phyloP scores from a whole-genome alignment of 2,888 invertebrate species.

The Elgonia sp. region DNA sequence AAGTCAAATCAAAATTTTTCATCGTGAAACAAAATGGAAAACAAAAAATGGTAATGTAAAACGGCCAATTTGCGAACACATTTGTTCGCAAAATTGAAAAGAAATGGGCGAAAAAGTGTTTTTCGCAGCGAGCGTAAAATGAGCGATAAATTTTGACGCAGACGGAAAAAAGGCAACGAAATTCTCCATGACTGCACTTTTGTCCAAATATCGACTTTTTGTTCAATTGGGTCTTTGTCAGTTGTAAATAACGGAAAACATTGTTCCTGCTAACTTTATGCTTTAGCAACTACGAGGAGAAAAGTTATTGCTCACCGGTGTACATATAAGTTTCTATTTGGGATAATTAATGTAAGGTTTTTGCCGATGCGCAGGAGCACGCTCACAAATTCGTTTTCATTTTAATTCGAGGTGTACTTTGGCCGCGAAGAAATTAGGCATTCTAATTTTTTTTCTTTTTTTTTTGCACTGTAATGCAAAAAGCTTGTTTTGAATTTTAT shows the following conservation, averaged over 20 bases:
- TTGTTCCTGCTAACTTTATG: slow-evolving; percentile 55
- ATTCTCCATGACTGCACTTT: slow-evolving; percentile 22
- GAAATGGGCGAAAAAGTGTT: no score
- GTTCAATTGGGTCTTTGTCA: slow-evolving; percentile 53
- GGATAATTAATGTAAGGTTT: slow-evolving; percentile 72
- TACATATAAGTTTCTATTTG: slow-evolving; percentile 69
- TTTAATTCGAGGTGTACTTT: slow-evolving; percentile 19
- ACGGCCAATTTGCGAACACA: no score
- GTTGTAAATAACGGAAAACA: slow-evolving; percentile 62
- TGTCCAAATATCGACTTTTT: slow-evolving; percentile 49
- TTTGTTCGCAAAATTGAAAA: no score
- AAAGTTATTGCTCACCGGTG: slow-evolving; percentile 66
- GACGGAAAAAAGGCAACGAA: not conserved
- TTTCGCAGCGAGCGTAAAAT: not conserved
- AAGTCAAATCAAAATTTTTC: no score
- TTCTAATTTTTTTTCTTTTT: no score
- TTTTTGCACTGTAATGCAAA: not conserved
- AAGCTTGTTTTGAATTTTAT: slow-evolving; percentile 4
- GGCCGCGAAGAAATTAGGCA: not conserved
- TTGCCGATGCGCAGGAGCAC: slow-evolving; percentile 29
- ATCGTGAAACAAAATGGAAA: no score
- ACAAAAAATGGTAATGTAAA: no score
- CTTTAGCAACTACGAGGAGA: slow-evolving; percentile 50
- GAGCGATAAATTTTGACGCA: slow-evolving; percentile 11
- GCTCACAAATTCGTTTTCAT: slow-evolving; percentile 58